Evolutionary conservation across 2,797 vertebrate species (phyloP).

Genomic region (Pachyuromys duprasi): DNA sequence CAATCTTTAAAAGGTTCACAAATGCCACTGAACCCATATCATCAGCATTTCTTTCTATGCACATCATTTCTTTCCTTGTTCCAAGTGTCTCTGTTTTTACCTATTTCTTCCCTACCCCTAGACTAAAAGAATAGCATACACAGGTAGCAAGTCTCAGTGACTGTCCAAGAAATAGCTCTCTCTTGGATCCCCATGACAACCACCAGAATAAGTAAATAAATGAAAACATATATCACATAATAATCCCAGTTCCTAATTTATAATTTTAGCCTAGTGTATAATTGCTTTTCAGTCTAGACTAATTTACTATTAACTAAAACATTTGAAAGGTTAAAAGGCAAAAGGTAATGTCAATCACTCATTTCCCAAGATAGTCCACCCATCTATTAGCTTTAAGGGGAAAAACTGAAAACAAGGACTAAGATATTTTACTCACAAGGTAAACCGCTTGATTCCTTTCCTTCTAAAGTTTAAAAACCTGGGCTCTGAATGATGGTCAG

Average conservation of each 20-base stretch:
- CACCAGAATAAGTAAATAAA: slow-evolving; percentile 33
- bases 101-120: neutral
- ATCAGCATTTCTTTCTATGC: neutral
- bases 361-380: neutral
- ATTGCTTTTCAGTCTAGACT: slow-evolving; percentile 15
- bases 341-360: neutral
- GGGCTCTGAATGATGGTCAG: neutral
- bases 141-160: neutral
- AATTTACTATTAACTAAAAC: neutral
- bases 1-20: slow-evolving; percentile 20
- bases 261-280: neutral
- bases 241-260: neutral
- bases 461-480: slow-evolving; percentile 27
- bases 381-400: neutral
- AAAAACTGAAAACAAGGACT: neutral
- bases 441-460: slow-evolving; percentile 16
- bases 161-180: neutral
- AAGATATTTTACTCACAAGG: slow-evolving; percentile 12
- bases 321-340: slow-evolving; percentile 54
- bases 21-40: neutral
- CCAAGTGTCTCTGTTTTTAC: neutral
- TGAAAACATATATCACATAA: neutral
- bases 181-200: neutral
- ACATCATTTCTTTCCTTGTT: neutral
- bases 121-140: slow-evolving; percentile 25